Conservation (phyloP, 1,140 invertebrate genomes). For the Trypoxylus dichotomus region DNA sequence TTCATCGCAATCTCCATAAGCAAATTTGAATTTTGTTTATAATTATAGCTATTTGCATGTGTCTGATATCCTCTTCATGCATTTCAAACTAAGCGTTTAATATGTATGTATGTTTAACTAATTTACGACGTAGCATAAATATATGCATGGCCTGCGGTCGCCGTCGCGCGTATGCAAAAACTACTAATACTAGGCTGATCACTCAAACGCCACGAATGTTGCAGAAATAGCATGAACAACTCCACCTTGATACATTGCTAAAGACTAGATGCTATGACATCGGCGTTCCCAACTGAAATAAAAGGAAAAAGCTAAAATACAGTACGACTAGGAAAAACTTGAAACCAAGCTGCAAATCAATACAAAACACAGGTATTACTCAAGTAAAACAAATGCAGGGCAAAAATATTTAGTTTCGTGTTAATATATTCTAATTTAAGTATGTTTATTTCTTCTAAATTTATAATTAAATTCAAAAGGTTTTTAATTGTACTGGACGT, state of each 20-base stretch:
- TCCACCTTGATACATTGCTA: neutral
- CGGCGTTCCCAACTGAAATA: neutral
- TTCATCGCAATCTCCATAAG: conserved; percentile 9
- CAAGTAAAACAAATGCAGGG: no score
- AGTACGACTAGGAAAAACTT: no score
- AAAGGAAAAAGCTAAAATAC: neutral
- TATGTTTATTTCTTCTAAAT: no score
- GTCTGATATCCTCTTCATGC: neutral
- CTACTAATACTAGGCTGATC: neutral
- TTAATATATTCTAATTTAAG: no score
- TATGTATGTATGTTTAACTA: conserved; percentile 26
- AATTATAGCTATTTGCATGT: conserved; percentile 18
- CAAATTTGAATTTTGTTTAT: conserved; percentile 21
- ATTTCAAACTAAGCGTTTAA: conserved; percentile 6
- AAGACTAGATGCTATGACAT: neutral
- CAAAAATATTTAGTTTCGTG: no score
- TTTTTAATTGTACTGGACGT: no score
- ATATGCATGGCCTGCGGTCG: conserved; percentile 4
- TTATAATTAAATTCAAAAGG: no score
- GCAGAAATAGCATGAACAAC: neutral
- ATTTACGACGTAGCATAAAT: conserved; percentile 12
- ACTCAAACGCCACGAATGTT: neutral
- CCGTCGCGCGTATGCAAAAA: neutral
- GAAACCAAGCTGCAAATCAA: no score
- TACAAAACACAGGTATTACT: no score